phyloP scores from a whole-genome alignment of 1,140 invertebrate genomes.

The Meloidogyne floridensis region DNA sequence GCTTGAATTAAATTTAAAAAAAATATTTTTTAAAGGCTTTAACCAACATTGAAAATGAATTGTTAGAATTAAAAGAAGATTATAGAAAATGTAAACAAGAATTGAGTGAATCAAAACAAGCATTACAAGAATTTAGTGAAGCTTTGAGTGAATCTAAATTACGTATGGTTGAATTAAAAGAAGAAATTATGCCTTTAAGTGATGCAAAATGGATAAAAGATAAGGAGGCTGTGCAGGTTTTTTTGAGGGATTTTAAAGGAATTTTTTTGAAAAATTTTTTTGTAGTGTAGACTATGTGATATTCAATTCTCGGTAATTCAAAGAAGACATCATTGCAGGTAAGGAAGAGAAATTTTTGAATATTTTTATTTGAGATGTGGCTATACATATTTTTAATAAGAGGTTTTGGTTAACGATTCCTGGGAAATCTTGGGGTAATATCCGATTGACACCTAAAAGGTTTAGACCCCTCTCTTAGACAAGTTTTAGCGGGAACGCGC shows the following conservation, averaged over 20 bases:
- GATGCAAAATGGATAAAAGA: constrained; percentile 52
- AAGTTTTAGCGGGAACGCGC: too few relatives aligned
- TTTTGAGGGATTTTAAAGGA: neutral
- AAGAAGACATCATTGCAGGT: constrained; percentile 56
- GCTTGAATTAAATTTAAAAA: too few relatives aligned
- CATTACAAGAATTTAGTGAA: constrained; percentile 50
- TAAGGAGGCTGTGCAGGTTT: constrained; percentile 30
- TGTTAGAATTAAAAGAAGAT: constrained; percentile 36
- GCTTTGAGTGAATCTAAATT: constrained; percentile 54
- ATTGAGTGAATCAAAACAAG: constrained; percentile 35
- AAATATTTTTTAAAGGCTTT: neutral
- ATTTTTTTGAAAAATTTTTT: neutral
- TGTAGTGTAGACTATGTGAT: constrained; percentile 39
- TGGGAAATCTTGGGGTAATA: too few relatives aligned
- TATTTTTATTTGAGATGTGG: too few relatives aligned
- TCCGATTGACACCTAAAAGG: too few relatives aligned
- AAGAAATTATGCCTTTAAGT: constrained; percentile 52
- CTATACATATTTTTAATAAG: too few relatives aligned
- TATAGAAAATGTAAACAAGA: constrained; percentile 35
- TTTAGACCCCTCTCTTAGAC: too few relatives aligned
- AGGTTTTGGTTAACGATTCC: too few relatives aligned
- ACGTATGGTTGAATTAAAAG: constrained; percentile 45
- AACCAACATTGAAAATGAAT: constrained; percentile 39
- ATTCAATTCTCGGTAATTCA: constrained; percentile 39
- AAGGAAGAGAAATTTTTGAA: too few relatives aligned